Evolutionary conservation across 2,888 invertebrate genomes (phyloP), one percentile per base, ranked within the genome.

Genomic region (Polymixis lichenea): DNA sequence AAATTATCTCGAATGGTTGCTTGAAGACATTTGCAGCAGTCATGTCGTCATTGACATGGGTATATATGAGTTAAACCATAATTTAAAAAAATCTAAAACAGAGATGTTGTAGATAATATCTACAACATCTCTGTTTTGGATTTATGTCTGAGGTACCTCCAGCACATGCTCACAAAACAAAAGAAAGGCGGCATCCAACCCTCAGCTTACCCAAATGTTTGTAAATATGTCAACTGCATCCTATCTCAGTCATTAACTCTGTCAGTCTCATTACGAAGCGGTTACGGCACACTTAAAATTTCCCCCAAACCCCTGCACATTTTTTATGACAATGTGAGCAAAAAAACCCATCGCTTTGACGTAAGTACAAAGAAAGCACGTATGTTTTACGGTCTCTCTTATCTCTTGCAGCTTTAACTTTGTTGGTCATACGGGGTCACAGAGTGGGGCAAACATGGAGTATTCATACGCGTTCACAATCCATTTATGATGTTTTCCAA

Each of bases 331-430:
- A 80, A 61, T 68, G 74, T 62, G 74, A 56, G 71, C 72, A 86
- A 82, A 86, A 86, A 86, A 87, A 64, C 70, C 87, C 84, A 88
- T 87, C 88, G 90, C 89, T 90, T 91, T 90, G 88, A 89, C 51
- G 25, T 62, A 86, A 90, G 88, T 86, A 91, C 90, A 93, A 93
- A 93, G 91, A 94, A 92, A 90, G 85, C 92, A 91, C 91, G 91
- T 92, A 93, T 93, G 92, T 90, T 93, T 92, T 92, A 92, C 90
- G 88, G 86, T 66, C 73, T 64, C 87, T 86, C 91, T 93, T 94
- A 94, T 93, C 93, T 92, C 85, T 32, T 81, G 62, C 25, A 83
- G 86, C 85, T 87, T 88, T 88, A 90, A 92, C 91, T 91, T 92
- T 91, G 91, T 89, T 90, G 92, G 90, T 89, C 91, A 92, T 93